Percentiles rank a stretch among this genome's conserved stretches.
phyloP scores from a whole-genome alignment of 1,140 invertebrate genomes.

The Anastrepha ludens region DNA sequence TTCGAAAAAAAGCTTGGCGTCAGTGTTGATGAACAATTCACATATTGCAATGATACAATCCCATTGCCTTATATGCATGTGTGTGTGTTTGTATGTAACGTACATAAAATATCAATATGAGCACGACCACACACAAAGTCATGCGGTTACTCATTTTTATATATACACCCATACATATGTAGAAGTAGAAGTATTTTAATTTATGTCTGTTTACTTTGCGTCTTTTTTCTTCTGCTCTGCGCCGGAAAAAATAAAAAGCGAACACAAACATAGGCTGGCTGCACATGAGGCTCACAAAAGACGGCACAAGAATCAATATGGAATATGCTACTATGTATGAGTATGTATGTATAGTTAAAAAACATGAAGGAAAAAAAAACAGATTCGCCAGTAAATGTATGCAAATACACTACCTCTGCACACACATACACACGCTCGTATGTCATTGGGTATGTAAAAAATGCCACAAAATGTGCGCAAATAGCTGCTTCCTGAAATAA shows the following conservation, averaged over 20 bases:
- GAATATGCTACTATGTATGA: background rate
- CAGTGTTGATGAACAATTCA: too few species aligned
- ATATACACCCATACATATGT: too few species aligned
- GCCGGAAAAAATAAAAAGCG: background rate
- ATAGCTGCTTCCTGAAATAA: slow-evolving; percentile 74
- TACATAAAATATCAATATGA: too few species aligned
- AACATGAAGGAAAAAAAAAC: background rate
- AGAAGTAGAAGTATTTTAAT: too few species aligned
- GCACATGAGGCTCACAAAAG: background rate
- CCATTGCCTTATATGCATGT: too few species aligned
- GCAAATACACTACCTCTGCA: background rate
- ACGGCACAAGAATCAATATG: slow-evolving; percentile 14
- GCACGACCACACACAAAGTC: too few species aligned
- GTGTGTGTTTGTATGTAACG: too few species aligned
- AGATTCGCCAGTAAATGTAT: background rate
- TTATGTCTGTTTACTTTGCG: background rate
- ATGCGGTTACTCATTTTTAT: too few species aligned
- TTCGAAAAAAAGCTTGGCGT: too few species aligned
- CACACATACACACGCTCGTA: background rate
- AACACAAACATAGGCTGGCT: background rate
- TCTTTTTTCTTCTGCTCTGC: background rate
- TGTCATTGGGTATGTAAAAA: background rate
- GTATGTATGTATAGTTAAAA: background rate
- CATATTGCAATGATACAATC: too few species aligned
- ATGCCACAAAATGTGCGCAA: slow-evolving; percentile 62